Conservation (phyloP, 1,140 invertebrate genomes). For the Oedothorax gibbosus region DNA sequence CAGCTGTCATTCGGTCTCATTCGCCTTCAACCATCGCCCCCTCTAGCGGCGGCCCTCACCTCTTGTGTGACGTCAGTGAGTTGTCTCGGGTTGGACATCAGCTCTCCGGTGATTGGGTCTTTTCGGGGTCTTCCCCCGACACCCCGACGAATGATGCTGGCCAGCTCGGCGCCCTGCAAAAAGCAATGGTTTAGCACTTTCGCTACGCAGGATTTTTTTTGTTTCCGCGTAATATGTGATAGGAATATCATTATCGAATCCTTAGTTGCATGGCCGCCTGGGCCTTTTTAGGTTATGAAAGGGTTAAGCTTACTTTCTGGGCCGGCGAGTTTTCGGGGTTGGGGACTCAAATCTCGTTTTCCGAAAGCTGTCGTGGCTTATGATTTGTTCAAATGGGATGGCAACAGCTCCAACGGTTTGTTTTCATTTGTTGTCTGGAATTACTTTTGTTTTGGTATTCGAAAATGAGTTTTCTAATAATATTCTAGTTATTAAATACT, state of each 20-base stretch:
- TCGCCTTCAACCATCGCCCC: too few relatives aligned
- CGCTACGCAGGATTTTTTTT: too few relatives aligned
- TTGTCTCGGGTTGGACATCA: conserved; percentile 40
- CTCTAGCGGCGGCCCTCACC: conserved; percentile 30
- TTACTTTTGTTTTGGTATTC: too few relatives aligned
- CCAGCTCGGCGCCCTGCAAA: conserved; percentile 57
- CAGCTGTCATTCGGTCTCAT: too few relatives aligned
- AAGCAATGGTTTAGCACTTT: not conserved
- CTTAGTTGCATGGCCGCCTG: too few relatives aligned
- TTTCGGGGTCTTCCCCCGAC: conserved; percentile 56
- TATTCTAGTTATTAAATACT: too few relatives aligned
- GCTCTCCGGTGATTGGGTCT: conserved; percentile 62
- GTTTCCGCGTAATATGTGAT: too few relatives aligned
- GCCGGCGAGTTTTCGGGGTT: not conserved
- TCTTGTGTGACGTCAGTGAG: conserved; percentile 61
- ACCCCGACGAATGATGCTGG: conserved; percentile 56
- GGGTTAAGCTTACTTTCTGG: not conserved
- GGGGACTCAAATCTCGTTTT: not conserved
- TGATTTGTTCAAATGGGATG: too few relatives aligned
- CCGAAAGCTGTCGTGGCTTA: not conserved
- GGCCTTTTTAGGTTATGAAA: not conserved
- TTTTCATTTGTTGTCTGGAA: too few relatives aligned
- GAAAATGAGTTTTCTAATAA: too few relatives aligned
- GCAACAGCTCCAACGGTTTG: too few relatives aligned
- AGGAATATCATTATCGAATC: too few relatives aligned